Evolutionary conservation across 2,113 vertebrate genomes (phyloP).

Genomic region (Tenebrosternarchus preto): DNA sequence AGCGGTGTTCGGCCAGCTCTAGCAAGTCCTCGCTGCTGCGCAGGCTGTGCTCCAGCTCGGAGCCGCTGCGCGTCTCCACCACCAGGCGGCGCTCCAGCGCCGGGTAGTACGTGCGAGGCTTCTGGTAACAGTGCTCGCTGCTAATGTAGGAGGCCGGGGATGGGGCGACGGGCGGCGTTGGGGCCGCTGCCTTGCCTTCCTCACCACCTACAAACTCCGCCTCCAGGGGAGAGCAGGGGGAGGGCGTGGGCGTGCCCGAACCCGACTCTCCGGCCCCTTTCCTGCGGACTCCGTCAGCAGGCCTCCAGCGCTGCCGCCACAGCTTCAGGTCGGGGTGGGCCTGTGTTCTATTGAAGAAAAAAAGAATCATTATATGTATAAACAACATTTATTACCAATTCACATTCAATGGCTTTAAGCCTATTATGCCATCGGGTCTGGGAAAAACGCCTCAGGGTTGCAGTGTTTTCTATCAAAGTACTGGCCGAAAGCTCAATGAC

Average conservation of each 20-base stretch:
- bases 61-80: conserved; percentile 81
- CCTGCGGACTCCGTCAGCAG: conserved; percentile 74
- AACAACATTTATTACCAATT: not conserved
- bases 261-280: conserved; percentile 64
- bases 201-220: conserved; percentile 32
- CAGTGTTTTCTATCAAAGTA: too few species aligned
- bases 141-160: conserved; percentile 90
- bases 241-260: conserved; percentile 37
- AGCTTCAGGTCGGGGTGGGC: conserved; percentile 90
- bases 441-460: too few species aligned
- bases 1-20: conserved; percentile 67
- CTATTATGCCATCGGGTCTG: too few species aligned
- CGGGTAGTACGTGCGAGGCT: conserved; percentile 88
- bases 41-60: conserved; percentile 78
- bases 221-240: conserved; percentile 10
- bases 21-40: conserved; percentile 78
- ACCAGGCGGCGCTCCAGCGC: conserved; percentile 85
- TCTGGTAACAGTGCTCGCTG: conserved; percentile 98
- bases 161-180: conserved; percentile 70
- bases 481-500: too few species aligned
- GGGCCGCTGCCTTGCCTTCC: conserved; percentile 74
- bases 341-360: conserved; percentile 74
- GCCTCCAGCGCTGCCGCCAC: conserved; percentile 93
- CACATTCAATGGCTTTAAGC: too few species aligned
- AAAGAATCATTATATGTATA: too few species aligned